Conservation (phyloP, 1,140 invertebrate species). For the Pachypeltis micranthus region DNA sequence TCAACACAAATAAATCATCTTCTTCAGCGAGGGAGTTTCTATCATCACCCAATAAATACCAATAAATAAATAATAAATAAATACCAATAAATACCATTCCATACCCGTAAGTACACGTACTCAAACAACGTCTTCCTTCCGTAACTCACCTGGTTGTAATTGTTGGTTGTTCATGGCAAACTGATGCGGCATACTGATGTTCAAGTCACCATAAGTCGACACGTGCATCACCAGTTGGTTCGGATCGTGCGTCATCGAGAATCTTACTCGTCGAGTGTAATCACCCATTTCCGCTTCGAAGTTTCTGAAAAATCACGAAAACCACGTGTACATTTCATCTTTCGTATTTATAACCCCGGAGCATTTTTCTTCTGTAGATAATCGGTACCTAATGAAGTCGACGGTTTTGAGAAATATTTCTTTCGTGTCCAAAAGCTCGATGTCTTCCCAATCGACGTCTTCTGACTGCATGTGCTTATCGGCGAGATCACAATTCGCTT, state of each 20-base stretch:
- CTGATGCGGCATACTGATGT: constrained; percentile 51
- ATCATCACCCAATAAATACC: too few species aligned
- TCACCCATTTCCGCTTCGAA: constrained; percentile 86
- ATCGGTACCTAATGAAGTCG: constrained; percentile 56
- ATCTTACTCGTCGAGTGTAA: constrained; percentile 70
- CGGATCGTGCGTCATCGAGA: constrained; percentile 76
- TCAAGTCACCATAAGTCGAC: constrained; percentile 69
- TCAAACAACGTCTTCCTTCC: too few species aligned
- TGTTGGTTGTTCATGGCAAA: constrained; percentile 37
- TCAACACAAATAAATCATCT: too few species aligned
- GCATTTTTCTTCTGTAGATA: too few species aligned
- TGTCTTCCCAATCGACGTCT: constrained; percentile 68
- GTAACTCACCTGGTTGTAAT: constrained; percentile 23
- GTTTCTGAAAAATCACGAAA: constrained; percentile 41
- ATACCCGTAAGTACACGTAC: not conserved
- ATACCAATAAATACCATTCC: not conserved
- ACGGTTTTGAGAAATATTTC: constrained; percentile 88
- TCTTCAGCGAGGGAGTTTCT: too few species aligned
- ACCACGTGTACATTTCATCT: not conserved
- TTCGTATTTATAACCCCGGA: not conserved
- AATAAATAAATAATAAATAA: not conserved
- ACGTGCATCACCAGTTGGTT: constrained; percentile 77
- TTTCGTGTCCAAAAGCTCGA: constrained; percentile 82
- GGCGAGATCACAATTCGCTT: constrained; percentile 88
- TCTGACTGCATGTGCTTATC: constrained; percentile 85